Evolutionary conservation across 2,888 invertebrate genomes (phyloP), one percentile per base, ranked within the genome.

Genomic region (Parthenolecanium corni): DNA sequence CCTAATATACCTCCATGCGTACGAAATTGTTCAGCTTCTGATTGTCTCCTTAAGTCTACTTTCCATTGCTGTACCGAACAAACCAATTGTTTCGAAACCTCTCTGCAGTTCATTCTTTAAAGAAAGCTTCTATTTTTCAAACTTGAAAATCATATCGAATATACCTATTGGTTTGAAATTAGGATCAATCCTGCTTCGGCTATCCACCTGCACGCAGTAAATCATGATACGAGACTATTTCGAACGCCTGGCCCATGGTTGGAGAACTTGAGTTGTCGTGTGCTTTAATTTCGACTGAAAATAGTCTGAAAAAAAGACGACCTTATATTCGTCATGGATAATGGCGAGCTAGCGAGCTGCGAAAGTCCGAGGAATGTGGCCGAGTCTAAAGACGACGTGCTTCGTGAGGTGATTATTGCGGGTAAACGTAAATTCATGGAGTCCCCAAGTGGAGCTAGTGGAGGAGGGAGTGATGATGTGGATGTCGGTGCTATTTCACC

Each of bases 401-500:
- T 61, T 20, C 49, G 49, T 21, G 61, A 61, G n/a, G 61, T 61
- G 51, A 61, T 61, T 9, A 61, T 61, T 23, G 49, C 57, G 38
- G 12, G 47, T 40, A 61, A 61, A 61, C 61, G 61, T 47, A 61
- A 61, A 49, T 61, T 61, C 49, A 61, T 61, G 61, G 61, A 61
- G 38, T 51, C 61, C 31, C 49, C 61, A 12, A 61, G 49, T 51
- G 40, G 38, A 6, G 31, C 5, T 9, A 9, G 31, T 31, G 31
- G 31, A 6, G 31, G 31, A 31, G 31, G 31, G 31, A 9, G 18
- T 11, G 49, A 49, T 21, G 61, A 62, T 40, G 62, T 62, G 71
- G 68, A 71, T 71, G 67, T 68, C 70, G 58, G 75, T 73, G 70
- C 70, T 71, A 62, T 69, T 54, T 67, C 68, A 20, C 69, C 69